phyloP scores from a whole-genome alignment of 1,140 invertebrate genomes.

The Hesperophylax magnus region DNA sequence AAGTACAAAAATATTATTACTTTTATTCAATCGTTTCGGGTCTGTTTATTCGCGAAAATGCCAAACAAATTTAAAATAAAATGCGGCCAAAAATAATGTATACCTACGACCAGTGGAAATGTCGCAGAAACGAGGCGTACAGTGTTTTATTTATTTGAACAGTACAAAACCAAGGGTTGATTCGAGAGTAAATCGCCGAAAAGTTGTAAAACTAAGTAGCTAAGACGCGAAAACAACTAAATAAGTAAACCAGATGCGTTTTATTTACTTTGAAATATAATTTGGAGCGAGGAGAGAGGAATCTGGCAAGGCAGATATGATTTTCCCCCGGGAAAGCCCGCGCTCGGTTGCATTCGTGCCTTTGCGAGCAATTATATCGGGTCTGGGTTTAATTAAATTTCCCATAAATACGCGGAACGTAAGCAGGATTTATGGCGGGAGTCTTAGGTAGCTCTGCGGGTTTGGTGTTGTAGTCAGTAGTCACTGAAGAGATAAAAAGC shows the following conservation, averaged over 20 bases:
- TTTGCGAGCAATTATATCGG: conserved; percentile 22
- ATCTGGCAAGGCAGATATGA: conserved; percentile 1
- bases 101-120: conserved; percentile 11
- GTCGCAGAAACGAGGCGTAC: conserved; percentile 4
- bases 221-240: not conserved
- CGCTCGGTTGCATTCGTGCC: not conserved
- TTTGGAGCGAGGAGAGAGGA: not conserved
- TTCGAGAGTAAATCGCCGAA: conserved; percentile 5
- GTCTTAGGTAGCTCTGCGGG: no score
- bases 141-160: not conserved
- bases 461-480: no score
- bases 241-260: conserved; percentile 30
- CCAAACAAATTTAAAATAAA: not conserved
- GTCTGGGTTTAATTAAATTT: conserved; percentile 43
- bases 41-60: not conserved
- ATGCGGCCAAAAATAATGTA: conserved; percentile 4
- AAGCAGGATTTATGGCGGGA: conserved; percentile 25
- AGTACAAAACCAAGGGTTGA: conserved; percentile 3
- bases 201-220: conserved; percentile 15
- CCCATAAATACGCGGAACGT: conserved; percentile 21
- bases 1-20: not conserved
- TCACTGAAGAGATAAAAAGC: no score
- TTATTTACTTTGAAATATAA: conserved; percentile 34
- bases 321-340: not conserved
- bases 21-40: not conserved